Conservation (phyloP, 2,888 invertebrate genomes). For the Alloplasta piceator region DNA sequence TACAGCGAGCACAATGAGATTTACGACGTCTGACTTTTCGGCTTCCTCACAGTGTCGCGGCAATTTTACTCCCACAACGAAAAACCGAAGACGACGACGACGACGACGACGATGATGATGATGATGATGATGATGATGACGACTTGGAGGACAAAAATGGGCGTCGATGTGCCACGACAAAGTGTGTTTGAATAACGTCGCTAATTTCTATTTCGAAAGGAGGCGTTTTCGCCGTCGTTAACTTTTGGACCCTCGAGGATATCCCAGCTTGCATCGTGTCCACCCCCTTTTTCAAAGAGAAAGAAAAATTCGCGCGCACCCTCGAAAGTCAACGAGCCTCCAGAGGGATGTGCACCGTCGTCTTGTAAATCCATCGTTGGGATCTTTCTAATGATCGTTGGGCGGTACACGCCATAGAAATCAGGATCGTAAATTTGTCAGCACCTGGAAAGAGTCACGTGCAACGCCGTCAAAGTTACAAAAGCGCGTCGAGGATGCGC, state of each 20-base stretch:
- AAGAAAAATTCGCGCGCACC: constrained; percentile 11
- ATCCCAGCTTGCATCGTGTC: not conserved
- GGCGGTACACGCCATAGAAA: constrained; percentile 46
- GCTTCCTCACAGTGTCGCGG: not conserved
- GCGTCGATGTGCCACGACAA: constrained; percentile 29
- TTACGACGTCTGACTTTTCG: constrained; percentile 58
- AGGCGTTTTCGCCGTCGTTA: constrained; percentile 55
- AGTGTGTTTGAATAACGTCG: constrained; percentile 63
- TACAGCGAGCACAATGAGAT: constrained; percentile 70
- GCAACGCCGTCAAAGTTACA: not conserved
- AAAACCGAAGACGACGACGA: constrained; percentile 2
- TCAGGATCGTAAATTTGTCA: constrained; percentile 62
- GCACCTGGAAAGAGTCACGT: constrained; percentile 53
- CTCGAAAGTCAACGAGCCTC: constrained; percentile 45
- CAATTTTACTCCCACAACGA: no score
- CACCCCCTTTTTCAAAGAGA: not conserved
- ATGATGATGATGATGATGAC: constrained; percentile 52
- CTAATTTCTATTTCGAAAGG: constrained; percentile 69
- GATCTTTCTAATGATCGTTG: constrained; percentile 63
- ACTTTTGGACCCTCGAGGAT: not conserved
- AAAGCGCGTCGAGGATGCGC: no score
- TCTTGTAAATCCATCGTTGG: constrained; percentile 34
- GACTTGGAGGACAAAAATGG: constrained; percentile 47
- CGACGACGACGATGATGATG: constrained; percentile 21
- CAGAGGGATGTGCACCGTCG: constrained; percentile 21